Evolutionary conservation across 2,113 vertebrate genomes (phyloP).

Genomic region (Gallinago undulata): DNA sequence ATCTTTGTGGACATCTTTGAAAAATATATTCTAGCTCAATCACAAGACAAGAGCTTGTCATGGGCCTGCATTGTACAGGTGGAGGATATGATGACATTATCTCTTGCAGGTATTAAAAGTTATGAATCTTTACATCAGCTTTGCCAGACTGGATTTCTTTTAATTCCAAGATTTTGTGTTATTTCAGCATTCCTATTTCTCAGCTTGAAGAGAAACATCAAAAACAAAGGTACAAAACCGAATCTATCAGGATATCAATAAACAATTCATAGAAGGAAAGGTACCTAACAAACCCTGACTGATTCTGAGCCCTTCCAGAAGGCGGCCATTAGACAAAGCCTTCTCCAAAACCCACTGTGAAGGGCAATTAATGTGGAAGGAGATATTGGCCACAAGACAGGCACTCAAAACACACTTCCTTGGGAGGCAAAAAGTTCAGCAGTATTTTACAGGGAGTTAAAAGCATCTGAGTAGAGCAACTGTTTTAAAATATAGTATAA

Average conservation of each 20-base stretch:
- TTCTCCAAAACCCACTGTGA: neutral
- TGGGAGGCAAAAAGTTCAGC: neutral
- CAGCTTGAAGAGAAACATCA: neutral
- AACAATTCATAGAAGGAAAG: neutral
- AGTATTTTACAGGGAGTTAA: neutral
- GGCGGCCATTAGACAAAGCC: neutral
- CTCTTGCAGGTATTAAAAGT: neutral
- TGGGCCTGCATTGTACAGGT: neutral
- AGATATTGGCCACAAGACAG: neutral
- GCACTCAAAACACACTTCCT: neutral
- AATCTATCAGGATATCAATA: neutral
- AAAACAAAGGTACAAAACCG: neutral
- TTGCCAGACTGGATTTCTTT: neutral
- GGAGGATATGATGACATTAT: neutral
- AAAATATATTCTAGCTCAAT: neutral
- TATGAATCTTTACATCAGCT: neutral
- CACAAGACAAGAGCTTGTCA: neutral
- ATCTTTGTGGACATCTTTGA: neutral
- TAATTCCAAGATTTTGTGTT: neutral
- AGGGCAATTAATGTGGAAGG: neutral
- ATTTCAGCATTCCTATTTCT: neutral
- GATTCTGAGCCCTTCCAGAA: neutral
- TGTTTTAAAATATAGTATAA: neutral
- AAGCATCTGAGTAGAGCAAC: neutral
- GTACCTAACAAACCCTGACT: neutral